Evolutionary conservation across 2,797 vertebrate genomes (phyloP).

Genomic region (Lindbergichthys nudifrons): DNA sequence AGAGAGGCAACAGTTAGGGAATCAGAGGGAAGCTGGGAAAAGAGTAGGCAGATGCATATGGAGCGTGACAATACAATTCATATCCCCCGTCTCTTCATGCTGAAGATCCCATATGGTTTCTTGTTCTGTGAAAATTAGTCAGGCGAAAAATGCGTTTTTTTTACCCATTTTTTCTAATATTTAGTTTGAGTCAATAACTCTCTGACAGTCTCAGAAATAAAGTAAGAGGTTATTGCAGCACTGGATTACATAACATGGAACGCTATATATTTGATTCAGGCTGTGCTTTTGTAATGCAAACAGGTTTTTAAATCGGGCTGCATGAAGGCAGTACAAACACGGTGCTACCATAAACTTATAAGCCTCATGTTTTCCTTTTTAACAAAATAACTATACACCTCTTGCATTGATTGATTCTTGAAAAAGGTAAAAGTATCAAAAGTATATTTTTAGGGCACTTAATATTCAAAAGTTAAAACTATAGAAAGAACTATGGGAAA

Average conservation of each 20-base stretch:
- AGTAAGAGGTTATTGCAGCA: not conserved
- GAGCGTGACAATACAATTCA: not conserved
- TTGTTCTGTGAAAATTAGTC: not conserved
- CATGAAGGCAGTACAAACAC: not conserved
- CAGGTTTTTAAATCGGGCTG: not conserved
- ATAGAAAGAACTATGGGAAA: not conserved
- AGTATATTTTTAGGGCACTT: not conserved
- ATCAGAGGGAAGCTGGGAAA: slow-evolving; percentile 6
- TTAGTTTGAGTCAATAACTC: not conserved
- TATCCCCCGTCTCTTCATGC: not conserved
- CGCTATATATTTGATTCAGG: slow-evolving; percentile 13
- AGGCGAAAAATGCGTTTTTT: not conserved
- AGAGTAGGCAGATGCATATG: slow-evolving; percentile 2
- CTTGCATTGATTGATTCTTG: not conserved
- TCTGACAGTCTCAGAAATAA: not conserved
- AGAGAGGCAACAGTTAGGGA: slow-evolving; percentile 23
- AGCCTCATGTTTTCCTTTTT: not conserved
- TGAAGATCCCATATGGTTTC: not conserved
- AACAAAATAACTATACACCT: not conserved
- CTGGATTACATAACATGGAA: not conserved
- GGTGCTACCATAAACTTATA: not conserved
- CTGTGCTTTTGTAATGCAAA: slow-evolving; percentile 5
- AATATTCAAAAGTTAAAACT: not conserved
- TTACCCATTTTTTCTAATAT: not conserved
- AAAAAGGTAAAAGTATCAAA: not conserved